Conservation (phyloP, 2,888 invertebrate genomes). For the Lochmaea capreae region DNA sequence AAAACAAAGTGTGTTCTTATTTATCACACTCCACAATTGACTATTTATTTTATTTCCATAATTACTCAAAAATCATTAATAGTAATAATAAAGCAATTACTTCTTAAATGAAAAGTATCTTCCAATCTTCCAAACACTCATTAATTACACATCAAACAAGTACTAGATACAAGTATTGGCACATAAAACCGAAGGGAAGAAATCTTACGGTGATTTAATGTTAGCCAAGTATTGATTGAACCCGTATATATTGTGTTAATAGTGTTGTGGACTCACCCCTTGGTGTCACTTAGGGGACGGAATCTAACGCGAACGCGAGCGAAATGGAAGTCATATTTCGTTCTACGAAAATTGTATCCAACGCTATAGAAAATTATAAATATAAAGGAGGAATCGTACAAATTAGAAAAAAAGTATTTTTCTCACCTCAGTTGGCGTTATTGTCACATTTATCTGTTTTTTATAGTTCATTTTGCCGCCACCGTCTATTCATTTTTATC, state of each 20-base stretch:
- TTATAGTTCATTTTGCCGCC: too few species aligned
- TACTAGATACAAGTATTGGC: not conserved
- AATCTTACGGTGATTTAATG: constrained; percentile 29
- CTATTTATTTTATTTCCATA: too few species aligned
- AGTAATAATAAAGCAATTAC: too few species aligned
- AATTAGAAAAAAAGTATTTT: not conserved
- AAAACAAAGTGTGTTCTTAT: too few species aligned
- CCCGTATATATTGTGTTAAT: constrained; percentile 49
- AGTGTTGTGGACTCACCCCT: constrained; percentile 46
- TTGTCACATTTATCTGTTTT: too few species aligned
- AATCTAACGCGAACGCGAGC: constrained; percentile 31
- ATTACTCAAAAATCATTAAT: too few species aligned
- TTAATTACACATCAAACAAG: not conserved
- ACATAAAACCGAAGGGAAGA: constrained; percentile 11
- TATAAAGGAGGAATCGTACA: not conserved
- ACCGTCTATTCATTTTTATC: too few species aligned
- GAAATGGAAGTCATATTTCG: constrained; percentile 30
- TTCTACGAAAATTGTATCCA: constrained; percentile 16
- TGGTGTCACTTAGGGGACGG: constrained; percentile 39
- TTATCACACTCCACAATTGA: too few species aligned
- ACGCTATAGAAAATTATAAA: not conserved
- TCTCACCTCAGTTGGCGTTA: too few species aligned
- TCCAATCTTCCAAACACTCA: not conserved
- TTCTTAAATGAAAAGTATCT: not conserved
- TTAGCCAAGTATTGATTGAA: constrained; percentile 44